A percentile compares a stretch with the other conserved stretches of the same genome.
Conservation (phyloP, 2,888 invertebrate species). For the Argyra leucocephala region DNA sequence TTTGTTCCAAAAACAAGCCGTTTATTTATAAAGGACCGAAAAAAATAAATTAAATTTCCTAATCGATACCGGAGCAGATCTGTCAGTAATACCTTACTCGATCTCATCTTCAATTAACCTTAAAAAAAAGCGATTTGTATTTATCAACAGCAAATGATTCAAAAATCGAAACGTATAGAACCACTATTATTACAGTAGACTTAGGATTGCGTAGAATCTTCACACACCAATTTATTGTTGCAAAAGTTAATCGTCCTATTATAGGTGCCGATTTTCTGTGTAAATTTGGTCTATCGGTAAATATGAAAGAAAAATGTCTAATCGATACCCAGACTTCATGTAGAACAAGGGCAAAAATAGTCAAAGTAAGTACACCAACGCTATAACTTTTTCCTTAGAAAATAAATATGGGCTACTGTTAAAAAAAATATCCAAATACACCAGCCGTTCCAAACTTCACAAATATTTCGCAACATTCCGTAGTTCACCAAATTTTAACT, state of each 20-base stretch:
- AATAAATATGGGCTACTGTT: no score
- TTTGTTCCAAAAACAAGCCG: not conserved
- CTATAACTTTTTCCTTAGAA: not conserved
- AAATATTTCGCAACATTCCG: not conserved
- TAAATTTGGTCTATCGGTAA: conserved; percentile 9
- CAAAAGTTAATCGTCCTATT: conserved; percentile 18
- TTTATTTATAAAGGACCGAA: not conserved
- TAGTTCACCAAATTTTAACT: not conserved
- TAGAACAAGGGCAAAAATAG: not conserved
- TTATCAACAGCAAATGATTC: not conserved
- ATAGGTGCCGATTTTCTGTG: conserved; percentile 20
- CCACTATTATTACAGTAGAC: not conserved
- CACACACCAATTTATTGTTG: conserved; percentile 2
- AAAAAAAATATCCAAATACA: not conserved
- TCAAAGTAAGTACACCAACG: not conserved
- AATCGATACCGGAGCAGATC: not conserved
- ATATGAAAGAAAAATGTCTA: not conserved
- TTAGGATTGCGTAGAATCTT: conserved; percentile 4
- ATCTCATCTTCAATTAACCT: not conserved
- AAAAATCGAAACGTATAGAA: not conserved
- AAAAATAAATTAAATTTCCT: not conserved
- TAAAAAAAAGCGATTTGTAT: not conserved
- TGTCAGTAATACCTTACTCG: not conserved
- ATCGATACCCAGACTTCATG: not conserved
- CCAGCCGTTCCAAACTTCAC: not conserved